A percentile compares a stretch with the other conserved stretches of the same genome.
phyloP scores from a whole-genome alignment of 2,113 vertebrate genomes.

The Probosciger aterrimus region DNA sequence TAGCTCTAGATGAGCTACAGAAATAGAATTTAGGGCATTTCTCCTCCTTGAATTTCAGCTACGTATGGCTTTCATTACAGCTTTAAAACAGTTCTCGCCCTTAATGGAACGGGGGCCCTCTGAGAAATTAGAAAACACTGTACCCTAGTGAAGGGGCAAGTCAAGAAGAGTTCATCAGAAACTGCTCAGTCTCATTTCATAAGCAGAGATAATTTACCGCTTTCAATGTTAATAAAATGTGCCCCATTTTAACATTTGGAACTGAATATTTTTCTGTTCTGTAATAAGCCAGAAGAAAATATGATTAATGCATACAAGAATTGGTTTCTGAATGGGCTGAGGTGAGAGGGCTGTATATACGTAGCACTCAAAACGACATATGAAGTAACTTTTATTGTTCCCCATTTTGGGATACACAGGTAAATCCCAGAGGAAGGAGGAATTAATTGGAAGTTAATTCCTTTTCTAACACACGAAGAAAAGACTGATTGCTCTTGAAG shows the following conservation, averaged over 20 bases:
- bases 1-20: conserved; percentile 46
- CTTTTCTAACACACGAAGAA: conserved; percentile 53
- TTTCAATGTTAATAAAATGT: conserved; percentile 63
- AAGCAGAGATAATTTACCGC: conserved; percentile 68
- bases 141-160: conserved; percentile 54
- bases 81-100: conserved; percentile 61
- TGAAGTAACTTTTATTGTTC: conserved; percentile 38
- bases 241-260: conserved; percentile 58
- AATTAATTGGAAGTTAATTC: conserved; percentile 67
- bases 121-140: conserved; percentile 62
- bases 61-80: conserved; percentile 45
- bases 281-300: conserved; percentile 47
- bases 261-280: conserved; percentile 24
- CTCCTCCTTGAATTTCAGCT: conserved; percentile 46
- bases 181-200: conserved; percentile 61
- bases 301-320: conserved; percentile 42
- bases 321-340: conserved; percentile 41
- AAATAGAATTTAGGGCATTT: conserved; percentile 63
- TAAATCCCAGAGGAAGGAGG: conserved; percentile 56
- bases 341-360: background rate
- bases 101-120: conserved; percentile 67
- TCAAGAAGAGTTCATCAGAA: conserved; percentile 63
- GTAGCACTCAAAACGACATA: background rate
- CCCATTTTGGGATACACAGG: conserved; percentile 51
- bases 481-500: conserved; percentile 45